A percentile compares a stretch with the other conserved stretches of the same genome.
These are phyloP conservation scores for Plagodis pulveraria DNA, from an alignment of 2,888 invertebrate species.

Conservation along the genomic window DNA sequence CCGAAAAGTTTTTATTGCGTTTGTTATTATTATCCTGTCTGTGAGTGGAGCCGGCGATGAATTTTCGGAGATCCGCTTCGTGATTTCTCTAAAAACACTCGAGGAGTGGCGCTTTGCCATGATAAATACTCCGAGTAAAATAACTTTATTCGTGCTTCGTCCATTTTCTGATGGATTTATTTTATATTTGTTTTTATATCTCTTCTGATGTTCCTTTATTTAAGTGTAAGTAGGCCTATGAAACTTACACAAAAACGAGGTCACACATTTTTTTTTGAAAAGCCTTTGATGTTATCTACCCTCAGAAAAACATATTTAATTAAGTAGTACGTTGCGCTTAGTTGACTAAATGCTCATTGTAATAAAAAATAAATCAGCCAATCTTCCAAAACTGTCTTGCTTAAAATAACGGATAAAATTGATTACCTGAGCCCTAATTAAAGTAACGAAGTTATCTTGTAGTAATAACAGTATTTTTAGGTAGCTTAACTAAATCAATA, in stretches of 20 bases:
- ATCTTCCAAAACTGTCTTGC: no score
- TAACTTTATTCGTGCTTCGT: slow-evolving; percentile 40
- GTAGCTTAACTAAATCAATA: no score
- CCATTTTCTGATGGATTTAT: slow-evolving; percentile 41
- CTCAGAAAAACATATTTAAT: no score
- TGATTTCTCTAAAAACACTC: slow-evolving; percentile 56
- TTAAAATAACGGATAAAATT: no score
- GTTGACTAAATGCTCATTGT: no score
- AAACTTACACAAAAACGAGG: neutral
- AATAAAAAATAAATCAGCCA: no score
- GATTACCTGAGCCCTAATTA: no score
- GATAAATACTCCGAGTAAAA: slow-evolving; percentile 43
- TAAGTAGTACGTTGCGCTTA: no score
- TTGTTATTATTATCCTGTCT: slow-evolving; percentile 59
- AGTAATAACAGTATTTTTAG: no score
- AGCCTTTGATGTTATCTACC: no score
- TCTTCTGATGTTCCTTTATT: neutral
- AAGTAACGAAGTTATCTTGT: no score
- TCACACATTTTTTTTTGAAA: no score
- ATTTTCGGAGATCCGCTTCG: slow-evolving; percentile 49
- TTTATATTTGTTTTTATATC: slow-evolving; percentile 33
- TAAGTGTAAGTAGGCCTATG: neutral
- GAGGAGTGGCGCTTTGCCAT: slow-evolving; percentile 32
- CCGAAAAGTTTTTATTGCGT: slow-evolving; percentile 61
- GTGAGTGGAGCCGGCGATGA: slow-evolving; percentile 46